A percentile compares a stretch with the other conserved stretches of the same genome.
Evolutionary conservation across 2,113 vertebrate genomes (phyloP).

Genomic region (Oxyura jamaicensis): DNA sequence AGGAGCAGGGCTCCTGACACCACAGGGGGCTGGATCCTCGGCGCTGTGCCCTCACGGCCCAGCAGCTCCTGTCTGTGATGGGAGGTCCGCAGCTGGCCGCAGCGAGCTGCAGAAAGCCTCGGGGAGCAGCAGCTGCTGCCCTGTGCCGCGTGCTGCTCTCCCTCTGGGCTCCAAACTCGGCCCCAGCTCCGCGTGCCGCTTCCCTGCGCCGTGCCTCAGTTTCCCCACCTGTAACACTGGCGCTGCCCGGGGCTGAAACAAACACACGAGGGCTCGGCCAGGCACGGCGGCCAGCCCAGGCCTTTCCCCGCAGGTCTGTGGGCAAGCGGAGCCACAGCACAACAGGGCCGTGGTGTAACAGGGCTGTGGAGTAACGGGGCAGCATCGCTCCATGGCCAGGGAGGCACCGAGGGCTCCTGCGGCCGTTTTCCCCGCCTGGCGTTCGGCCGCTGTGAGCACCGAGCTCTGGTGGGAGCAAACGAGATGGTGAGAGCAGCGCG

Average conservation of each 20-base stretch:
- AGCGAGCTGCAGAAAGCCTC: no score
- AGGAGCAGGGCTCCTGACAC: no score
- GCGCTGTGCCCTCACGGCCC: no score
- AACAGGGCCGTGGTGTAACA: not conserved
- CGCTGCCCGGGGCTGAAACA: rapidly evolving
- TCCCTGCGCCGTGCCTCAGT: not conserved
- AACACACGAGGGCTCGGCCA: rapidly evolving
- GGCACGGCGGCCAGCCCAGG: not conserved
- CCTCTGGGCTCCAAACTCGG: not conserved
- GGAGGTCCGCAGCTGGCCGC: no score
- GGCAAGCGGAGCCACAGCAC: rapidly evolving
- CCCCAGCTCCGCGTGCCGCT: rapidly evolving
- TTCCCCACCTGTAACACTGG: not conserved
- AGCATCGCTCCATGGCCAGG: not conserved
- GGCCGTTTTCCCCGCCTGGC: not conserved
- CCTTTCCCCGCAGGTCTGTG: rapidly evolving
- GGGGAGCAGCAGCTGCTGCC: not conserved
- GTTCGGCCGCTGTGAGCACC: not conserved
- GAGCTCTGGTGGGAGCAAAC: slow-evolving; percentile 31
- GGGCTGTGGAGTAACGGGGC: no score
- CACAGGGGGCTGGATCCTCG: no score
- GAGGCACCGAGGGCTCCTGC: not conserved
- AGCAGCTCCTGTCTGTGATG: no score
- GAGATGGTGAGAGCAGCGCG: not conserved
- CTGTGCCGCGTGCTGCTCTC: rapidly evolving